Evolutionary conservation across 2,113 vertebrate species (phyloP), one percentile per base, ranked within the genome.

Genomic region (Penelope pileata): DNA sequence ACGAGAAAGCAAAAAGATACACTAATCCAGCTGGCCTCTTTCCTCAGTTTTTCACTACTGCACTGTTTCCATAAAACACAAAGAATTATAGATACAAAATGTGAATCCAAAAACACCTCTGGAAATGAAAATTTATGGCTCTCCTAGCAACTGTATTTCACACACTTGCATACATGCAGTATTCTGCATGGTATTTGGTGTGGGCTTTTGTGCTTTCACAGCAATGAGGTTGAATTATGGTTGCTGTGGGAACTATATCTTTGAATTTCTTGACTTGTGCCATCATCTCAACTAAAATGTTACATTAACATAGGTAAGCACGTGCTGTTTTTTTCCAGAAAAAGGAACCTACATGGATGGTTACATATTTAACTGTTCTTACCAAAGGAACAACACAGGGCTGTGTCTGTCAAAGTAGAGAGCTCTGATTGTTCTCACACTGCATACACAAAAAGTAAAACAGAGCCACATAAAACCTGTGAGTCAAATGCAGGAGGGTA

Each of bases 201-300:
- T 3, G 10, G 92, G 93, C 72, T 95, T 96, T 90, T 94, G 88
- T 94, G 85, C 79, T 90, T 93, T 94, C 85, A 58, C 88, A 93
- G 91, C 79, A 90, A 56, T 26, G 7, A 93, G 51, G 82, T 51
- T 96, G 93, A 96, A 91, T 95, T 96, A 86, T 78, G 95, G 96
- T 97, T 97, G 95, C 96, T 96, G 95, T 96, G 94, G 96, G 95
- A 97, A 97, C 96, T 94, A 77, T 72, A 93, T 83, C 85, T 95
- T 83, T 53, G 73, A 90, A 90, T 96, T 95, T 94, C 79, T 75
- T 94, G 86, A 93, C 88, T 94, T 72, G 51, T 58, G 85, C 76
- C 90, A 88, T 42, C 91, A 91, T 91, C 85, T 78, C 85, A 96
- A 83, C 90, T 94, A 69, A 97, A 97, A 95, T 96, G 87, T 90